Base-by-base conservation (phyloP, 2,113 vertebrate genomes). In the Sylvietta virens region DNA sequence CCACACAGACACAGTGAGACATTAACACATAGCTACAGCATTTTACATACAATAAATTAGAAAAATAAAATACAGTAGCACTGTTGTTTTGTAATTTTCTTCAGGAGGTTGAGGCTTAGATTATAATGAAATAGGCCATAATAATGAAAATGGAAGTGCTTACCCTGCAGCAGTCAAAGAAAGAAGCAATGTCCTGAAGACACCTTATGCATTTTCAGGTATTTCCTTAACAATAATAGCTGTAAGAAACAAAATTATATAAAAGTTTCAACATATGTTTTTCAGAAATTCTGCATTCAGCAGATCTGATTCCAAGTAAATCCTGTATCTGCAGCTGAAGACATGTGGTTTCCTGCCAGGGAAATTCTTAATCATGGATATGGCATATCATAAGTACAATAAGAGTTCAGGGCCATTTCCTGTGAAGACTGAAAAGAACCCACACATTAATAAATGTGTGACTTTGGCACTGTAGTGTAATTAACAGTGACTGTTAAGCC, bases 131-230 rank as follows among this genome's bases (percentile, higher is more conserved):
- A 77, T 27, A 71, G 10, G 7, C 21, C 33, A 57, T 10, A 78
- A 40, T 42, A 92, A 83, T 60, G 47, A 86, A 92, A 91, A 81
- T 53, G 12, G 45, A 86, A 88, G 39, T 57, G 21, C 64, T 90
- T 77, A 73, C 45, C 31, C 35, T 81, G 65, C 27, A 93, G 35
- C 61, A 77, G 31, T 22, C 50, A 42, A 19, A 91, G 48, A 71
- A 71, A 70, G 33, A 81, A 91, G 3, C n/a, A 53, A 60, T 8
- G 16, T 71, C 47, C 26, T 86, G 65, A 61, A 79, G 72, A 53
- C 13, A 89, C 5, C 11, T 26, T 61, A 51, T 13, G 28, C 6
- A 26, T 74, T 92, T 88, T 47, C 69, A 86, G 39, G 28, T 67
- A 30, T 79, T 71, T 92, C 69, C 26, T 84, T 70, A 81, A 48